phyloP scores from a whole-genome alignment of 2,888 invertebrate genomes.

The Bibio marci region DNA sequence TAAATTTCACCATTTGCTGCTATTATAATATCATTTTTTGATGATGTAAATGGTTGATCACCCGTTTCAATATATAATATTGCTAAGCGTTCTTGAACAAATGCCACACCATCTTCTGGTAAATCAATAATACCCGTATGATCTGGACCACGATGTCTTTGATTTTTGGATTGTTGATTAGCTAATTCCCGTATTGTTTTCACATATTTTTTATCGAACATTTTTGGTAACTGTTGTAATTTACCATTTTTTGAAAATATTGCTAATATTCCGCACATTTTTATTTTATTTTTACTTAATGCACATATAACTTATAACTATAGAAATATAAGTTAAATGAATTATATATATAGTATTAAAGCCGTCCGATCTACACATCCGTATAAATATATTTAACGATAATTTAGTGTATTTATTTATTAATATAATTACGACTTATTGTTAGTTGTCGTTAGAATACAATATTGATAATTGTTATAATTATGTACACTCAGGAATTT shows the following conservation, averaged over 20 bases:
- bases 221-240: slow-evolving; percentile 14
- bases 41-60: slow-evolving; percentile 22
- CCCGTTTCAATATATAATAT: slow-evolving; percentile 23
- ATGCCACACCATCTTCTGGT: slow-evolving; percentile 20
- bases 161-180: slow-evolving; percentile 23
- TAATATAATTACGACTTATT: too few species aligned
- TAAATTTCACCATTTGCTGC: slow-evolving; percentile 29
- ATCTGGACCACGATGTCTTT: slow-evolving; percentile 27
- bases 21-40: slow-evolving; percentile 16
- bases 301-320: too few species aligned
- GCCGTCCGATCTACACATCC: too few species aligned
- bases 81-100: slow-evolving; percentile 24
- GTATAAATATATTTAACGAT: too few species aligned
- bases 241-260: slow-evolving; percentile 20
- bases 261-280: slow-evolving; percentile 28
- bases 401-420: too few species aligned
- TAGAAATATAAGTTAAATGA: too few species aligned
- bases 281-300: background rate
- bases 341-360: too few species aligned
- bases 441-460: too few species aligned
- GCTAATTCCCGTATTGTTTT: slow-evolving; percentile 19
- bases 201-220: slow-evolving; percentile 11
- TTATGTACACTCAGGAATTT: too few species aligned
- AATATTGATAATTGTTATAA: too few species aligned
- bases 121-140: slow-evolving; percentile 21